These are phyloP conservation scores for Pocillopora meandrina DNA, from an alignment of 92 coral and sea anemone genomes.

Conservation along the genomic window DNA sequence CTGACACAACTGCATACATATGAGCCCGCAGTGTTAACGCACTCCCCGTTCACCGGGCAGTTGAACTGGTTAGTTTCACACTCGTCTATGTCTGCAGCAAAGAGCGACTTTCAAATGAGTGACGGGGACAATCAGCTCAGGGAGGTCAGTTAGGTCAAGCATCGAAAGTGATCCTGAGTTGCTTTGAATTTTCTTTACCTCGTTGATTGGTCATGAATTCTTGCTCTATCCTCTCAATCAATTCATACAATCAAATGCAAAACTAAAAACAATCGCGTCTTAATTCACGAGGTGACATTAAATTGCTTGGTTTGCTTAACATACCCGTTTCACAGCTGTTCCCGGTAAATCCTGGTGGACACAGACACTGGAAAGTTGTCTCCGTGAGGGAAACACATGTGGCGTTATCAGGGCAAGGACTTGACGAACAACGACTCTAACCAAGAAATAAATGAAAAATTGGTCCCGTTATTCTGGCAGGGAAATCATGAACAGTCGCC, in stretches of 20 bases:
- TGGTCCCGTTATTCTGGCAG: not conserved
- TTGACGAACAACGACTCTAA: conserved; percentile 34
- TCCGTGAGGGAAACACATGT: conserved; percentile 26
- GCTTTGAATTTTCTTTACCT: too few species aligned
- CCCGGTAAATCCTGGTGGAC: conserved; percentile 40
- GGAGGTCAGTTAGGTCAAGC: not conserved
- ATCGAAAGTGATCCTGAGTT: too few species aligned
- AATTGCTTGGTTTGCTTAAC: not conserved
- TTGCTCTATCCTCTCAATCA: too few species aligned
- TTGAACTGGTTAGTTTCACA: not conserved
- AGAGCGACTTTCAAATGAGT: not conserved
- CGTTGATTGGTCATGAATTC: too few species aligned
- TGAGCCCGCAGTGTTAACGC: not conserved
- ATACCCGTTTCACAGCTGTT: not conserved
- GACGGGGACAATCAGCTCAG: not conserved
- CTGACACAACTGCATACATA: not conserved
- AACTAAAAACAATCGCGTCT: too few species aligned
- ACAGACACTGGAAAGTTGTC: conserved; percentile 29
- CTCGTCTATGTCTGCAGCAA: not conserved
- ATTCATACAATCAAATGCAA: too few species aligned
- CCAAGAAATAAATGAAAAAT: not conserved
- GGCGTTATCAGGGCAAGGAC: conserved; percentile 36
- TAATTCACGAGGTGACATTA: too few species aligned
- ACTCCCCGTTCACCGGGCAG: not conserved
- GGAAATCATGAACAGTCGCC: too few species aligned